Evolutionary conservation across 2,113 vertebrate species (phyloP), one percentile per base, ranked within the genome.

Genomic region (Semnornis frantzii): DNA sequence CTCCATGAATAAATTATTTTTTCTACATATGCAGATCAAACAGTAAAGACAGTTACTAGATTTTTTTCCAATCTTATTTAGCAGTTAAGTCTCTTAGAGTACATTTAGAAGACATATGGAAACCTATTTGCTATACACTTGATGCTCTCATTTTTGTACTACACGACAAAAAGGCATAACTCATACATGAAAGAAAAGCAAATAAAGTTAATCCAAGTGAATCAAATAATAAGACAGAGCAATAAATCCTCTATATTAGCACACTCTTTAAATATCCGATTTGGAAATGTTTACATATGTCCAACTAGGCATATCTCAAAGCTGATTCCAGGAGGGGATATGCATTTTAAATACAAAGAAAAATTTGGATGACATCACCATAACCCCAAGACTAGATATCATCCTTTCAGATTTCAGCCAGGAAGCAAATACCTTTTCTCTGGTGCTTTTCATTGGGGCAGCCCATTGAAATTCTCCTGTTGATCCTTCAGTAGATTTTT

Each of bases 151-250:
- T 63, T 85, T 86, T 68, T 83, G 31, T 50, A 89, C 25, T 55
- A 58, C 46, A 34, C 66, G 27, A 87, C 31, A 63, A 85, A 89
- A 44, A 28, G 52, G 34, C 23, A 44, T n/a, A 73, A 95, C 83
- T 94, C 72, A 82, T 16, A 73, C 75, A 87, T 23, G 55, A 93
- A 94, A 94, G 58, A 84, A 92, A 91, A 87, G 81, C 44, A 88
- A 91, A 94, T 66, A 87, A 82, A 94, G 15, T 48, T 27, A 84
- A 85, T 75, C 20, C 39, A 88, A 85, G 86, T 12, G 6, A 48
- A 88, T 71, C 44, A 83, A 92, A 86, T 74, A 91, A 86, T 44
- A 70, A 88, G 84, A 83, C 42, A 73, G n/a, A 86, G 28, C 37
- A 93, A 62, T 81, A 82, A 91, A 73, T 82, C 24, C 31, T 83